These are phyloP conservation scores for Lanius collurio DNA, from an alignment of 2,113 vertebrate genomes.

Conservation along the genomic window DNA sequence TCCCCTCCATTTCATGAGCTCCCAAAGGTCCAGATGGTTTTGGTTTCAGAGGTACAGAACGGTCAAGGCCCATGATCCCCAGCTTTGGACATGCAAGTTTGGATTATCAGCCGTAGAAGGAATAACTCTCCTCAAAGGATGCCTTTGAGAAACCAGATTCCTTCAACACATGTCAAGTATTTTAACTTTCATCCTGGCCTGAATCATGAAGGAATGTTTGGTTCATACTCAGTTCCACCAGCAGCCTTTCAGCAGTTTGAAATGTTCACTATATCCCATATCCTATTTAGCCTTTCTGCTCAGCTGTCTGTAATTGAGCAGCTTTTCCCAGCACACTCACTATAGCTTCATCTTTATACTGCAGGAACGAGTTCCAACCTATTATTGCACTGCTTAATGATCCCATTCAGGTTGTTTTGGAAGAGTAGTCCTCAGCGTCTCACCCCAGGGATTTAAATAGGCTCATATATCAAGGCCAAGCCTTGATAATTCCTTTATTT, in stretches of 20 bases:
- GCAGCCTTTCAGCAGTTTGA: neutral
- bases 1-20: neutral
- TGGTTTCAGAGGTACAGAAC: neutral
- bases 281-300: neutral
- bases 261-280: neutral
- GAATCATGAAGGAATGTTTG: neutral
- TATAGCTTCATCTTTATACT: slow-evolving; percentile 27
- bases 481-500: slow-evolving; percentile 66
- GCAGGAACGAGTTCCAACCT: slow-evolving; percentile 37
- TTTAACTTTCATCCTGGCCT: neutral
- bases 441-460: slow-evolving; percentile 65
- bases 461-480: slow-evolving; percentile 66
- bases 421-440: slow-evolving; percentile 58
- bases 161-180: neutral
- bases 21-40: neutral
- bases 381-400: slow-evolving; percentile 68
- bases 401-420: slow-evolving; percentile 58
- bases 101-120: neutral
- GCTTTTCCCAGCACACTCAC: slow-evolving; percentile 24
- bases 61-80: too few species aligned
- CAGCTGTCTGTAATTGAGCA: neutral
- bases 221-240: neutral
- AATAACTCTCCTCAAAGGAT: neutral
- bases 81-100: neutral
- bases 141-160: neutral